phyloP scores from a whole-genome alignment of 2,797 vertebrate species.

The Potorous gilbertii region DNA sequence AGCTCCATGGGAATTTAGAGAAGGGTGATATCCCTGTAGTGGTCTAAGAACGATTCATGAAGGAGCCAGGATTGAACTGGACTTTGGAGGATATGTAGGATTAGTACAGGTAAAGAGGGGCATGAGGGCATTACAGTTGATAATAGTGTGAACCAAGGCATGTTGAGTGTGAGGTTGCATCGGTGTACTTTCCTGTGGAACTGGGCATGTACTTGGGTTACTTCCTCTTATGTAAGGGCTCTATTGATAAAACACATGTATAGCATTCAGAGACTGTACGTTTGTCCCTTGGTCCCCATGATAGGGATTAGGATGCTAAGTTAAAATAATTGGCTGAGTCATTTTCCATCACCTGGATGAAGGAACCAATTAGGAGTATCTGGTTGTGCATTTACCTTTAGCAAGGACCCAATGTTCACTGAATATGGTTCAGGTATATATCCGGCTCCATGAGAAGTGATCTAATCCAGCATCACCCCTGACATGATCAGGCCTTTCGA shows the following conservation, averaged over 20 bases:
- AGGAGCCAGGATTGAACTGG: background rate
- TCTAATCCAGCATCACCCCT: background rate
- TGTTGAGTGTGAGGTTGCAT: no score
- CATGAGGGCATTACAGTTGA: no score
- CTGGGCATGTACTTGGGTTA: no score
- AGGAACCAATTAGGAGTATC: background rate
- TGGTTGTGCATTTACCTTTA: background rate
- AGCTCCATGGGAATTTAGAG: background rate
- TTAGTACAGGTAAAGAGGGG: background rate
- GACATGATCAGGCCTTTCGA: background rate
- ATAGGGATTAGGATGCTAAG: no score
- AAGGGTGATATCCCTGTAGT: background rate
- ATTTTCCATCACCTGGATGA: background rate
- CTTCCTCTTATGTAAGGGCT: no score
- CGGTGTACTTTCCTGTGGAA: no score
- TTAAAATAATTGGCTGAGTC: no score
- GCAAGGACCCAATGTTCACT: background rate
- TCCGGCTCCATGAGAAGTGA: background rate
- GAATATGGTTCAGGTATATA: background rate
- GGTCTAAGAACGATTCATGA: background rate
- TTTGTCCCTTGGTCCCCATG: no score
- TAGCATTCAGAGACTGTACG: no score
- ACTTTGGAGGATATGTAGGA: background rate
- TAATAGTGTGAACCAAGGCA: no score
- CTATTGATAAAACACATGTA: no score